Evolutionary conservation across 2,797 vertebrate species (phyloP).

Genomic region (Syndactyla subalaris): DNA sequence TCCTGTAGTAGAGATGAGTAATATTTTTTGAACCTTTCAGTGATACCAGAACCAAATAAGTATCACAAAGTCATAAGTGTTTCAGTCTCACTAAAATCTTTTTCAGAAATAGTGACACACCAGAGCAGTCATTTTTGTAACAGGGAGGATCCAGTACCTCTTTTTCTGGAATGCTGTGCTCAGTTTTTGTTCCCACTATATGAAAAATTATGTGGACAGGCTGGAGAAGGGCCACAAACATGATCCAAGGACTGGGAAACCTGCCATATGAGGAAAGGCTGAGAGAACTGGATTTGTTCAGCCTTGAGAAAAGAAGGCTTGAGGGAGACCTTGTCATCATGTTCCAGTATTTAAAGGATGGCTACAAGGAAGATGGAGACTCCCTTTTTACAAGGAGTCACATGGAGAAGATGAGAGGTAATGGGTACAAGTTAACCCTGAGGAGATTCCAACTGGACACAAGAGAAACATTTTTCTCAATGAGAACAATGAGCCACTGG

Average conservation of each 20-base stretch:
- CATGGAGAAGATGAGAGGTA: neutral
- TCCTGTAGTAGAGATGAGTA: neutral
- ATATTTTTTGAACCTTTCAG: neutral
- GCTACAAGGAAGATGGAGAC: neutral
- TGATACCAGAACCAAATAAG: neutral
- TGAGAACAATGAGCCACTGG: neutral
- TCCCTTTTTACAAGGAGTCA: neutral
- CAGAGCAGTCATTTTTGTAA: neutral
- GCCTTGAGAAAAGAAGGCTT: neutral
- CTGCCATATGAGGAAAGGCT: neutral
- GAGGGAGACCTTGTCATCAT: neutral
- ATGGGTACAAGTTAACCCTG: neutral
- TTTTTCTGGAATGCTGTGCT: neutral
- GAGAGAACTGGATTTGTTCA: neutral
- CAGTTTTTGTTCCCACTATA: neutral
- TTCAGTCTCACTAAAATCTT: neutral
- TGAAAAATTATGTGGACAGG: neutral
- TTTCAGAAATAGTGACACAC: neutral
- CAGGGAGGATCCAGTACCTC: neutral
- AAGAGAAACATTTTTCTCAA: neutral
- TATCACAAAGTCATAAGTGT: neutral
- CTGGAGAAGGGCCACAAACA: neutral
- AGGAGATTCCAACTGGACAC: neutral
- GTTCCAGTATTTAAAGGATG: neutral
- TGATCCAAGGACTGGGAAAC: neutral